Base-by-base conservation (phyloP, 2,888 invertebrate genomes). In the Apocheima hispidaria region DNA sequence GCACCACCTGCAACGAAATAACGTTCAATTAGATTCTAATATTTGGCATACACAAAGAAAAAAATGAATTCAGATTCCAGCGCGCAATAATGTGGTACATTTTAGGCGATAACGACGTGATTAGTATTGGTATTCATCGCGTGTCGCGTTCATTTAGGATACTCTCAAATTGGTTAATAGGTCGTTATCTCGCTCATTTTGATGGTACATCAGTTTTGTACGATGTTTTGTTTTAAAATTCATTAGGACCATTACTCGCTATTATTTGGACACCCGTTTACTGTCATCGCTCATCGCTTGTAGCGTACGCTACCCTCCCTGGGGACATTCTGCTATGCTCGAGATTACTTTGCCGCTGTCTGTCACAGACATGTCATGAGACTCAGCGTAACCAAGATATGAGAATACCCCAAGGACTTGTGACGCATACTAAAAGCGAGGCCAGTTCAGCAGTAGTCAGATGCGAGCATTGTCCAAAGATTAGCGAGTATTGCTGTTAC, bases 1-100 rank as follows among this genome's bases (percentile, higher is more conserved):
- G 90, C 60, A 96, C 96, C 63, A 97, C 96, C 96, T 96, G 93
- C 20, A 91, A 57, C 3, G 7, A 21, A 43, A 6, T 1, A 30
- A 48, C 7, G 6, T 21, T 10, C 9, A 14, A 36, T 49, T 35
- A 49, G 35, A 36, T 21, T 4, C 12, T 10, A 21, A 14, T 20
- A 40, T 6, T 28, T 2, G 10, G 23, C 26, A 6, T 5, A 16
- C 21, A 35, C 20, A 10, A 5, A 5, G n/a, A 38, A 14, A 20
- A 12, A 1, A 26, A 38, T 10, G n/a, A 6, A 23, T 26, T 38
- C 16, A 16, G 40, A 46, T 40, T 28, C 28, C 7, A 20, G 10
- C 28, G 16, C 20, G 40, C 18, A 20, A 30, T 38, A 33, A 7
- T 36, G 9, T 49, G 12, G 7, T 20, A 51, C 30, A 18, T 51